Base-by-base conservation (phyloP, 2,888 invertebrate species). In the Xestia xanthographa region DNA sequence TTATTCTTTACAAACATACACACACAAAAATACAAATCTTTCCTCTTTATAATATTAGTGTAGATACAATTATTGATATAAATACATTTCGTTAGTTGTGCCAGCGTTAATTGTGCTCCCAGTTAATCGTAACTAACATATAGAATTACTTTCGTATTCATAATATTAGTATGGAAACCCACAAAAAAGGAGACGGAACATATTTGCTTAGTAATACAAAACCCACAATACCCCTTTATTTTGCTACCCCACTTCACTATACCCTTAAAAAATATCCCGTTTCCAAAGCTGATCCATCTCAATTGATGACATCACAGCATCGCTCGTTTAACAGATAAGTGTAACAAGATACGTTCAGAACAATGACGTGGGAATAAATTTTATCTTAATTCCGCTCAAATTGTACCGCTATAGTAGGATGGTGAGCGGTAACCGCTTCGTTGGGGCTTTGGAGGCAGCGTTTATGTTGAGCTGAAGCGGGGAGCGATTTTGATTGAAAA, bases 371-470 rank as follows among this genome's bases (percentile, higher is more conserved):
- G 34, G 67, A 87, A 87, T 87, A 88, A 83, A 87, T 88, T 83
- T 75, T 87, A 88, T 88, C 87, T 88, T 85, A 87, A 88, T 88
- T 85, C 85, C 62, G 72, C 73, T 87, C 87, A 88, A 87, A 87
- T 85, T 85, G 88, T 87, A 83, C 71, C 77, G 41, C 67, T 72
- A 63, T 72, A 43, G 80, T 81, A 66, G 69, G 71, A 77, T 68
- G 78, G 78, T 69, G 72, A 74, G 72, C 58, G 72, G 81, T 66
- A 88, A 86, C 87, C 88, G 81, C 88, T 86, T 77, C 58, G 43
- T 62, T 56, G 26, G 63, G 76, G 70, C 85, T 41, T 66, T 34
- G 5, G 60, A 79, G n/a, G 0, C 6, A 70, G 80, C 66, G 79
- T 9, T 45, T 41, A 2, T 20, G 38, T 9, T n/a, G 8, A 38